Evolutionary conservation across 2,888 invertebrate genomes (phyloP).

Genomic region (Argyresthia goedartella): DNA sequence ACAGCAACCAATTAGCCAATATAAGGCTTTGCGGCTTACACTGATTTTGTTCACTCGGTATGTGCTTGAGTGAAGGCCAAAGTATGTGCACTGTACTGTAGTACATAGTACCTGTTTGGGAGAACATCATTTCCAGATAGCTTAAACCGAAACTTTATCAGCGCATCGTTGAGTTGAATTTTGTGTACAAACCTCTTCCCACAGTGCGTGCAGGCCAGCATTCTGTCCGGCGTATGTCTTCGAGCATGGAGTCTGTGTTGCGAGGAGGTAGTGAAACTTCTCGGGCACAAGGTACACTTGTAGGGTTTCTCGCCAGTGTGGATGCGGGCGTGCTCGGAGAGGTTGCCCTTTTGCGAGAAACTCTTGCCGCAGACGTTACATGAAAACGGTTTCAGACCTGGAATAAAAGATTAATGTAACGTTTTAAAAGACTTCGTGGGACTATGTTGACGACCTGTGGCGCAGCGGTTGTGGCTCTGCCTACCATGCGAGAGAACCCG

Average conservation of each 20-base stretch:
- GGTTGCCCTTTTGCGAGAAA: constrained; percentile 84
- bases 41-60: too few species aligned
- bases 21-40: too few species aligned
- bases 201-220: constrained; percentile 56
- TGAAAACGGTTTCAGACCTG: constrained; percentile 74
- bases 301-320: constrained; percentile 86
- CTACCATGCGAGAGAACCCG: too few species aligned
- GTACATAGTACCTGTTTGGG: too few species aligned
- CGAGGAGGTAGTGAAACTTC: constrained; percentile 80
- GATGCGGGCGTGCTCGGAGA: constrained; percentile 81
- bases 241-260: constrained; percentile 78
- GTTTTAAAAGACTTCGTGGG: too few species aligned
- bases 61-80: too few species aligned
- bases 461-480: too few species aligned
- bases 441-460: too few species aligned
- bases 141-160: too few species aligned
- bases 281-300: constrained; percentile 75
- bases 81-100: too few species aligned
- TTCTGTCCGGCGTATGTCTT: constrained; percentile 70
- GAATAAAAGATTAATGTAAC: constrained; percentile 3
- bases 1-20: too few species aligned
- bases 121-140: too few species aligned
- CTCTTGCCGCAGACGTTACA: constrained; percentile 79
- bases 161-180: not conserved
- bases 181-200: constrained; percentile 9